These are phyloP conservation scores for Oscarella lobularis DNA, from an alignment of 37 sponge, comb jelly and placozoan genomes.

Conservation along the genomic window DNA sequence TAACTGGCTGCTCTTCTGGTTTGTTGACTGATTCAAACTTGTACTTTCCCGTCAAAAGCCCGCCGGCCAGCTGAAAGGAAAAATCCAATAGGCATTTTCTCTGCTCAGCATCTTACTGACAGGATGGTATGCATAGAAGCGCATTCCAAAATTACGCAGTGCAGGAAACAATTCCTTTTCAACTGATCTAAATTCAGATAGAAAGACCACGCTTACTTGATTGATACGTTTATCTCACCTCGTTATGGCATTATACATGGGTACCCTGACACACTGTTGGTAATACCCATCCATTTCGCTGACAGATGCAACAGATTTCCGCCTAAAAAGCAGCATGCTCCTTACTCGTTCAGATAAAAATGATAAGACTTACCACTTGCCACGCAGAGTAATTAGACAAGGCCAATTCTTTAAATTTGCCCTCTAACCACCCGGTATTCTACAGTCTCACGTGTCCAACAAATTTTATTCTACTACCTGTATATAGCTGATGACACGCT, in stretches of 20 bases:
- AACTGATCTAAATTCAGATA: slow-evolving; percentile 2
- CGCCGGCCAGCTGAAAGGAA: slow-evolving; percentile 88
- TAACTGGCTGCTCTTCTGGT: slow-evolving; percentile 12
- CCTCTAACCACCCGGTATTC: slow-evolving; percentile 13
- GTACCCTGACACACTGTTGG: slow-evolving; percentile 87
- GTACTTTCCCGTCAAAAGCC: slow-evolving; percentile 67
- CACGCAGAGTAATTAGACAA: slow-evolving; percentile 84
- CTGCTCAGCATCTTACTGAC: too few relatives aligned
- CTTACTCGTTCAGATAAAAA: too few relatives aligned
- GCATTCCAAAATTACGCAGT: slow-evolving; percentile 56
- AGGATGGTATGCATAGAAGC: slow-evolving; percentile 92
- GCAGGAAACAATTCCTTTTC: slow-evolving; percentile 79
- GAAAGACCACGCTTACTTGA: too few relatives aligned
- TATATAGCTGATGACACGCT: slow-evolving; percentile 55
- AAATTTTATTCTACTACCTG: slow-evolving; percentile 17
- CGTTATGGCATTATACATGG: slow-evolving; percentile 91
- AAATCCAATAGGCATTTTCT: too few relatives aligned
- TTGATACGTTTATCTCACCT: slow-evolving; percentile 20
- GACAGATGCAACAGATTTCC: slow-evolving; percentile 69
- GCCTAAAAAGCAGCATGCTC: slow-evolving; percentile 14
- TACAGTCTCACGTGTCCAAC: not conserved
- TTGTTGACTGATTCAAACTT: slow-evolving; percentile 18
- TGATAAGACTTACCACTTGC: slow-evolving; percentile 54
- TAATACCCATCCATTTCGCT: slow-evolving; percentile 61
- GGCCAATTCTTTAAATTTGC: slow-evolving; percentile 78